A percentile compares a stretch with the other conserved stretches of the same genome.
Evolutionary conservation across 2,797 vertebrate genomes (phyloP).

Genomic region (Meda fulgida): DNA sequence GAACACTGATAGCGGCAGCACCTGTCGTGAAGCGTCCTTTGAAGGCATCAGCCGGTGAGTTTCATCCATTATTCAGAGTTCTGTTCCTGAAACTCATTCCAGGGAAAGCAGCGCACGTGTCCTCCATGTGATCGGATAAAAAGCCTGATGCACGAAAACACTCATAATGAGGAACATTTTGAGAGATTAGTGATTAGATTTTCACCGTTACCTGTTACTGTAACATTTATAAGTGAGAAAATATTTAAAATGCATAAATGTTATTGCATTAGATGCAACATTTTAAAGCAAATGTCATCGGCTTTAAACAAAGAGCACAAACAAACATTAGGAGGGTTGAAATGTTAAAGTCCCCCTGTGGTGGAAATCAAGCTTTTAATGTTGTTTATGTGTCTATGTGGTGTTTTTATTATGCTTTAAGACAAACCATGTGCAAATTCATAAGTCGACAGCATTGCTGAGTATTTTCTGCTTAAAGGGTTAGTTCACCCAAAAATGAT

Average conservation of each 20-base stretch:
- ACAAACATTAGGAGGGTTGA: neutral
- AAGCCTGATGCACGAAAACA: neutral
- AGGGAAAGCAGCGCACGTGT: neutral
- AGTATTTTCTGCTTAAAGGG: no score
- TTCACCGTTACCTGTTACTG: neutral
- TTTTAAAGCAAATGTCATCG: neutral
- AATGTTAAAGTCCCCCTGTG: no score
- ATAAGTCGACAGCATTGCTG: no score
- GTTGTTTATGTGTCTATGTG: no score
- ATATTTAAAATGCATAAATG: neutral
- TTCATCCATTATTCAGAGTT: conserved; percentile 63
- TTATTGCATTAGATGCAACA: neutral
- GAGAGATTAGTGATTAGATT: neutral
- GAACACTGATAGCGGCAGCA: conserved; percentile 83
- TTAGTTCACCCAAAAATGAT: no score
- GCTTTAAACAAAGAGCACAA: neutral
- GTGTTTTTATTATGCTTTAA: no score
- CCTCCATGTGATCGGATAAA: neutral
- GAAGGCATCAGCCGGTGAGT: conserved; percentile 92
- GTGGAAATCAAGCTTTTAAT: no score
- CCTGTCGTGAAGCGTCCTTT: conserved; percentile 83
- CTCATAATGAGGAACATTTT: neutral
- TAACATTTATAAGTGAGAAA: neutral
- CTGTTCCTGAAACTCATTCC: conserved; percentile 31
- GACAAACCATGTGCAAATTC: no score